phyloP scores from a whole-genome alignment of 2,888 invertebrate species.

The Mesopsocus fuscifrons region DNA sequence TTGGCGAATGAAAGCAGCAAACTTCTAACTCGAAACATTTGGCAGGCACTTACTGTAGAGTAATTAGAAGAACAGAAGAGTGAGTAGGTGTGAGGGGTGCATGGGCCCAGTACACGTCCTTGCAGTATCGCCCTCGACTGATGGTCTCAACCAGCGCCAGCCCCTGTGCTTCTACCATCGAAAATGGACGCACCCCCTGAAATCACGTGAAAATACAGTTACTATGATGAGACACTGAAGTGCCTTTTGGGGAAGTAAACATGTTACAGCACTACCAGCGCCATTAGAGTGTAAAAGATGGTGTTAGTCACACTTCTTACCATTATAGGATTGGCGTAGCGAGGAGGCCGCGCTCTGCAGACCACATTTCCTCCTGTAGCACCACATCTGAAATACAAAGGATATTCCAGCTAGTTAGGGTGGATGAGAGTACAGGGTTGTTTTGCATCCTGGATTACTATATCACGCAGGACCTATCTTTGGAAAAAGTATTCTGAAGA shows the following conservation, averaged over 20 bases:
- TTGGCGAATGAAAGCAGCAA: no score
- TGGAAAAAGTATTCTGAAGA: no score
- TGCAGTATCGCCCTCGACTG: conserved; percentile 41
- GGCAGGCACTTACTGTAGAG: conserved; percentile 48
- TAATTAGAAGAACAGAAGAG: conserved; percentile 44
- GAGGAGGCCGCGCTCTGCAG: conserved; percentile 44
- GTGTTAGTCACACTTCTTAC: conserved; percentile 23
- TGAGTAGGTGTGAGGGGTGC: conserved; percentile 39
- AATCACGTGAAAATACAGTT: conserved; percentile 16
- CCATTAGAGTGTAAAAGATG: conserved; percentile 8
- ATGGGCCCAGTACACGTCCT: conserved; percentile 51
- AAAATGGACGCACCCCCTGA: conserved; percentile 54
- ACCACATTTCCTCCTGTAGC: conserved; percentile 37
- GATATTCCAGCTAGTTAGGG: no score
- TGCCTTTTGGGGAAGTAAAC: conserved; percentile 9
- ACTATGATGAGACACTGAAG: no score
- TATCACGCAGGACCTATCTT: no score
- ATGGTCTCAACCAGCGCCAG: conserved; percentile 41
- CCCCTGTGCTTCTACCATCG: conserved; percentile 49
- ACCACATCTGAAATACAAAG: conserved; percentile 23
- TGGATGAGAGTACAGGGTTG: background rate
- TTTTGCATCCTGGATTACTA: conserved; percentile 11
- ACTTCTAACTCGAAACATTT: no score
- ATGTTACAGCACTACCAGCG: conserved; percentile 6
- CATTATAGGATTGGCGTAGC: conserved; percentile 44